Base-by-base conservation (phyloP, 2,888 invertebrate genomes). In the Baccha elongata region DNA sequence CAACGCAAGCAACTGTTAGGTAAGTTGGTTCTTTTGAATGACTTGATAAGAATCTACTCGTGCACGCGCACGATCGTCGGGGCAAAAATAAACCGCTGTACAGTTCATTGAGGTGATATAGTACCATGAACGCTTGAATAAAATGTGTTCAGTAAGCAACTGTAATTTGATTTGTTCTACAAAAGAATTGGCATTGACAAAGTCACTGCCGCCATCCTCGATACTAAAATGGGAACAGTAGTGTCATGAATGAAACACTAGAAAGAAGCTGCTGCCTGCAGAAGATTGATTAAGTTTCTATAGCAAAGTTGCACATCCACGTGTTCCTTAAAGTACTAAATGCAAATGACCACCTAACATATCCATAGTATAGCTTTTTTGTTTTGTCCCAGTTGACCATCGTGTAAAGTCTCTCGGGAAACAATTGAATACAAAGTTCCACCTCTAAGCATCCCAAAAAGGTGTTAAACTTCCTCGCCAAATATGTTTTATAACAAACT, bases 401-500 rank as follows among this genome's bases (percentile, higher is more conserved):
- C n/a, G 3, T 13, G 13, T n/a, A 37, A 17, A 46, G 44, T 44
- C 65, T 21, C 15, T 32, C 37, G 69, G 64, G 75, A 65, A 23
- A 65, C 74, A 69, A 68, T 60, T 60, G 35, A 69, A 71, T 67
- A 48, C 42, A 55, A 48, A 60, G 35, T 55, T 67, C 71, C 65
- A 76, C 53, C 81, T 81, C 52, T 76, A 29, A 76, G 76, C 71
- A 42, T 19, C 71, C 75, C 71, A 71, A 81, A 81, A 81, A 76
- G 81, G 81, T 81, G 81, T 81, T 81, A 81, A 81, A 72, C 76
- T 72, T 81, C 71, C 71, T 76, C 71, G 53, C 76, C 71, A 76
- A 81, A 76, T 71, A 76, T 72, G 23, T 67, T 53, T 67, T 60
- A 21, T 42, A 76, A 76, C 76, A 76, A 60, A 62, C 52, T 76